phyloP scores from a whole-genome alignment of 2,113 vertebrate genomes.

The Redunca redunca region DNA sequence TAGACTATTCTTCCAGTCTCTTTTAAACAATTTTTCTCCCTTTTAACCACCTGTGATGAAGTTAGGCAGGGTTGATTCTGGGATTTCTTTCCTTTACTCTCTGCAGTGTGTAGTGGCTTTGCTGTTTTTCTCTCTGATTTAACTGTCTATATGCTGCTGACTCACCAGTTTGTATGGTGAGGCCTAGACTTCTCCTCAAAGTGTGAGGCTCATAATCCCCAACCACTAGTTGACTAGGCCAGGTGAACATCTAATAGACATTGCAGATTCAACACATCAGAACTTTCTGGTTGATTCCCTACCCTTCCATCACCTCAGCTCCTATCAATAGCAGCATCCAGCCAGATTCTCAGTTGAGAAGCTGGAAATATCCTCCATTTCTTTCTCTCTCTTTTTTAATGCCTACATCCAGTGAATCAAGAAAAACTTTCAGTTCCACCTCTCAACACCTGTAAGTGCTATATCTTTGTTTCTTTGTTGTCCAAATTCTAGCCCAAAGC shows the following conservation, averaged over 20 bases:
- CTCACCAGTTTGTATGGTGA: not conserved
- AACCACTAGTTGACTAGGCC: not conserved
- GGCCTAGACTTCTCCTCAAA: not conserved
- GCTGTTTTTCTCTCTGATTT: not conserved
- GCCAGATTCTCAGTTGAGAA: not conserved
- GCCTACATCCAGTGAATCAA: not conserved
- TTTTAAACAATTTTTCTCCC: not conserved
- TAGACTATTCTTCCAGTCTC: not conserved
- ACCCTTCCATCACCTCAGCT: not conserved
- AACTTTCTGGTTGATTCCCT: not conserved
- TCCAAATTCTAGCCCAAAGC: not conserved
- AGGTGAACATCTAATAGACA: not conserved
- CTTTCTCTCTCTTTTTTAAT: not conserved
- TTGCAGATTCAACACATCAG: not conserved
- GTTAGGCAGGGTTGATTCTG: not conserved
- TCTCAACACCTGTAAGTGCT: not conserved
- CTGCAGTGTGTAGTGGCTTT: not conserved
- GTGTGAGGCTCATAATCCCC: not conserved
- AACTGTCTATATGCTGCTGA: not conserved
- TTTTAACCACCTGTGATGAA: not conserved
- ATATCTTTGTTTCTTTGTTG: not conserved
- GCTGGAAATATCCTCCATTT: not conserved
- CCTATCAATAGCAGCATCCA: not conserved
- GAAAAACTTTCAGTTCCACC: not conserved
- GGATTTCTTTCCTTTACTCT: not conserved